phyloP scores from a whole-genome alignment of 1,140 invertebrate genomes.

The Bombus superbus region DNA sequence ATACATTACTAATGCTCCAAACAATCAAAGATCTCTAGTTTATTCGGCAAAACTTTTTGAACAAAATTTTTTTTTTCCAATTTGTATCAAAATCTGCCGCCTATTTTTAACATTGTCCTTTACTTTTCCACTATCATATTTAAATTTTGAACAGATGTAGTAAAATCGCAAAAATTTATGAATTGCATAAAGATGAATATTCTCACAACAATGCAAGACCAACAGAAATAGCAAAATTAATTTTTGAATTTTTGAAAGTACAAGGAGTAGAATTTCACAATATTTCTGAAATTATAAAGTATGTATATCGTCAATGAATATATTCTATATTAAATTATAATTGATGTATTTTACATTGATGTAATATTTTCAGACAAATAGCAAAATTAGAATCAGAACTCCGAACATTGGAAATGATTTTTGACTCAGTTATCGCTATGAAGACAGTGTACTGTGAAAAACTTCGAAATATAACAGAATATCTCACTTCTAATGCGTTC shows the following conservation, averaged over 20 bases:
- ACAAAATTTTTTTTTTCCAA: background rate
- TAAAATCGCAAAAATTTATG: slow-evolving; percentile 46
- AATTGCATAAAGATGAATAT: slow-evolving; percentile 30
- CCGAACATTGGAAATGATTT: slow-evolving; percentile 55
- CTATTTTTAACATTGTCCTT: background rate
- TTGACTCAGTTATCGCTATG: slow-evolving; percentile 59
- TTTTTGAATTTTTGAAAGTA: slow-evolving; percentile 52
- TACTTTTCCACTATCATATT: background rate
- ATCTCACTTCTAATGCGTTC: no score
- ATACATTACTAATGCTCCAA: no score
- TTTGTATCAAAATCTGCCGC: background rate
- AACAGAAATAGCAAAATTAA: slow-evolving; percentile 61
- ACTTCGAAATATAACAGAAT: slow-evolving; percentile 33
- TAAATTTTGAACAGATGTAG: slow-evolving; percentile 56
- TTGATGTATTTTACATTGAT: background rate
- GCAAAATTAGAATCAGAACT: slow-evolving; percentile 49
- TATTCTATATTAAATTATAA: background rate
- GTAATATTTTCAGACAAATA: slow-evolving; percentile 54
- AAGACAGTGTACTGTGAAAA: slow-evolving; percentile 52
- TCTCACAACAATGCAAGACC: slow-evolving; percentile 28
- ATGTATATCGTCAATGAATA: background rate
- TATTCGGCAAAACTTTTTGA: background rate
- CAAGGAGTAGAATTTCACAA: slow-evolving; percentile 33
- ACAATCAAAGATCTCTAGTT: no score
- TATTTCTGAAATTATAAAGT: slow-evolving; percentile 50